Evolutionary conservation across 2,888 invertebrate genomes (phyloP).

Genomic region (Oligia fasciuncula): DNA sequence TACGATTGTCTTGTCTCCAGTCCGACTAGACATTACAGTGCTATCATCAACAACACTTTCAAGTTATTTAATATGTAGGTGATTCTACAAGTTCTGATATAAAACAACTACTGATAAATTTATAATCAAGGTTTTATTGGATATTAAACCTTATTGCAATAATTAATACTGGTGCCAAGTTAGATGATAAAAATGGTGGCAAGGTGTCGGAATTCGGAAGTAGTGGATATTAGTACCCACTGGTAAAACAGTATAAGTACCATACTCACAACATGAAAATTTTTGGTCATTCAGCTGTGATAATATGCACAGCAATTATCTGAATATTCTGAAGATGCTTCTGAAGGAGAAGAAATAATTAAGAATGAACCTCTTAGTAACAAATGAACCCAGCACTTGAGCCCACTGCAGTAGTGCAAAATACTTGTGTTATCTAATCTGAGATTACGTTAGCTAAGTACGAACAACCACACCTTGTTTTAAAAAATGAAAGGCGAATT

Average conservation of each 20-base stretch:
- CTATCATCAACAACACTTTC: constrained; percentile 28
- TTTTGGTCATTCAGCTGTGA: neutral
- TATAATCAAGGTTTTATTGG: constrained; percentile 8
- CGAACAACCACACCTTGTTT: constrained; percentile 69
- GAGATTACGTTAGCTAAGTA: constrained; percentile 52
- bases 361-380: constrained; percentile 23
- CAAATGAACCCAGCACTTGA: constrained; percentile 18
- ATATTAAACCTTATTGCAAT: neutral
- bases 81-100: constrained; percentile 27
- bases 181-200: constrained; percentile 11
- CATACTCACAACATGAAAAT: neutral
- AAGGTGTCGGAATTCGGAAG: constrained; percentile 10
- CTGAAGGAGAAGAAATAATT: constrained; percentile 17
- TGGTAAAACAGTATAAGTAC: neutral
- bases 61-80: constrained; percentile 24
- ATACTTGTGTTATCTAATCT: constrained; percentile 60
- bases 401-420: constrained; percentile 37
- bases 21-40: constrained; percentile 18
- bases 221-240: neutral
- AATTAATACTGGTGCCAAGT: neutral
- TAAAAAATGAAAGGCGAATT: constrained; percentile 66
- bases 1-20: neutral
- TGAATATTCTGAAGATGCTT: neutral
- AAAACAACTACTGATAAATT: constrained; percentile 23
- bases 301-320: neutral